Evolutionary conservation across 2,888 invertebrate species (phyloP), one percentile per base, ranked within the genome.

Genomic region (Patella ulyssiponensis): DNA sequence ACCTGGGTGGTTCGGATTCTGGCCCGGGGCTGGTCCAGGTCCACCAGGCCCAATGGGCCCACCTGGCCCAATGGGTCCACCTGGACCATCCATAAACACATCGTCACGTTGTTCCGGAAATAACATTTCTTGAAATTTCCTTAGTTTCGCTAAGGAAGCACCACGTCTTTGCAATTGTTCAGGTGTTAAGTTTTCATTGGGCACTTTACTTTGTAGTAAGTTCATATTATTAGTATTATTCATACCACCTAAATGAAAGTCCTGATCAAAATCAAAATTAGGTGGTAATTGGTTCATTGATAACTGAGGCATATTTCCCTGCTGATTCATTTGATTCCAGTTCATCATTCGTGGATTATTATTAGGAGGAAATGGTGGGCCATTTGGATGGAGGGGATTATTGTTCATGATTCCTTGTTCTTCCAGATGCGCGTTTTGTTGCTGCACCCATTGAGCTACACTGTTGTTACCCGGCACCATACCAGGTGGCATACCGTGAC

Each of bases 151-250:
- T 74, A 98, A 93, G 88, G 97, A 96, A 89, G 97, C 97, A 92
- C 98, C 98, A 80, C 98, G 94, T 91, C 97, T 97, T 82, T 97
- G 96, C 77, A 97, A 94, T 91, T 98, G 98, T 91, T 98, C 97
- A 56, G 98, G 98, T 76, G 98, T 98, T 86, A 98, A 93, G 92
- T 98, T 97, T 93, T 98, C 98, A 92, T 91, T 89, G 11, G 91
- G 90, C 69, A 90, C 90, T 86, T 90, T 90, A 80, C 84, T 90
- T 75, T 90, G 89, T 74, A 88, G 86, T 76, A 90, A 81, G 80
- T 89, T 88, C 80, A 83, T 83, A 69, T 82, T 33, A 44, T 56
- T 64, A 51, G 56, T 84, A 4, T 83, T 80, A 77, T 85, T 86
- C 82, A 86, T 86, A 75, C 81, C 81, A 56, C 81, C 69, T 64